Conservation (phyloP, 2,888 invertebrate genomes). For the Hemicrepidius hirtus region DNA sequence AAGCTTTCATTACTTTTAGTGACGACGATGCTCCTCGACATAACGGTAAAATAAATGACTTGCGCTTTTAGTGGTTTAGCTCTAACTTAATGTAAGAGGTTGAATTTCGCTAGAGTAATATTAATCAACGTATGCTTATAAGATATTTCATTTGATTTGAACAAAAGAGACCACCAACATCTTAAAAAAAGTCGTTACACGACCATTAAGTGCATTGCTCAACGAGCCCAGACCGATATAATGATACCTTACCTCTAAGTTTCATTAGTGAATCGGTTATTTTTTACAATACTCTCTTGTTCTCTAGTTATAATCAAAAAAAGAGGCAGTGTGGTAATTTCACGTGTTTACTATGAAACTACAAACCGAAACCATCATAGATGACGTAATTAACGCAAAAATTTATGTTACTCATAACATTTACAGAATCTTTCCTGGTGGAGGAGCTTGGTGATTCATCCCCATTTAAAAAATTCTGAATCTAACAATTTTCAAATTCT, state of each 20-base stretch:
- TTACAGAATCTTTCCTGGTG: neutral
- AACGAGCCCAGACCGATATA: constrained; percentile 34
- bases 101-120: constrained; percentile 39
- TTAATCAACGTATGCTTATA: constrained; percentile 42
- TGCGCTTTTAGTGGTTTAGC: constrained; percentile 42
- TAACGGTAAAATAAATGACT: constrained; percentile 52
- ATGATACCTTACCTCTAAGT: constrained; percentile 28
- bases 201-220: constrained; percentile 40
- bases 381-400: constrained; percentile 13
- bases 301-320: constrained; percentile 1
- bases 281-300: constrained; percentile 16
- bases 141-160: constrained; percentile 43
- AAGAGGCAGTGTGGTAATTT: neutral
- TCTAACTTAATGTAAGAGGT: constrained; percentile 39
- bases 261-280: constrained; percentile 22
- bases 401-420: neutral
- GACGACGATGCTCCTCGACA: constrained; percentile 40
- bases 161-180: constrained; percentile 47
- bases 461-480: no score
- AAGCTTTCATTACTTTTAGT: constrained; percentile 49
- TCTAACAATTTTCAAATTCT: no score
- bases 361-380: neutral
- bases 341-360: neutral
- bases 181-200: constrained; percentile 38
- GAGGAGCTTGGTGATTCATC: no score